Base-by-base conservation (phyloP, 2,888 invertebrate genomes). In the Fissipunctia ypsillon region DNA sequence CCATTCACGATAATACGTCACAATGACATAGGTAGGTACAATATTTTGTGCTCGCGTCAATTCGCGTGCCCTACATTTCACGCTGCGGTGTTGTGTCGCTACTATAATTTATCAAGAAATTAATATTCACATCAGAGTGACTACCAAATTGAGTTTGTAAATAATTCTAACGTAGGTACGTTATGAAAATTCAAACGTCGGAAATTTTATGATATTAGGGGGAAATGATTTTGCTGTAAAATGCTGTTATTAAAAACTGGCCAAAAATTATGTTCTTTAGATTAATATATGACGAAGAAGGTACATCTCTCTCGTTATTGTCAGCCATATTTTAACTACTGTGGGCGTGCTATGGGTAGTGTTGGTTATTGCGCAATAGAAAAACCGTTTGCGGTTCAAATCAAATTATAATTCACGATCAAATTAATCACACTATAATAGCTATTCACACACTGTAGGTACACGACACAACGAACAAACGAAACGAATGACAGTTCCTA, bases 21-120 rank as follows among this genome's bases (percentile, higher is more conserved):
- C 41, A 77, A 76, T 77, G 54, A 71, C 60, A 56, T 19, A n/a
- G n/a, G n/a, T n/a, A n/a, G n/a, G n/a, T n/a, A 60, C 69, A 63
- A 43, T 63, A 71, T 82, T 65, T 64, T 67, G 50, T 71, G 68
- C 56, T 56, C 41, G n/a, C 56, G 31, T 72, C 78, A 82, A 60
- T 64, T 45, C 0, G n/a, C n/a, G n/a, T n/a, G 38, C 12, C 66
- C 69, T 54, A 70, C 35, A 81, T 76, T 76, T 76, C 45, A 50
- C 12, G 25, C 31, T 7, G 63, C 66, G 61, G 59, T 57, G 31
- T 66, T 31, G 35, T 61, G 54, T 56, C 45, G 10, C 43, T 31
- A 35, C 64, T 60, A 69, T 69, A 69, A 76, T 76, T 66, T 61
- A 66, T 57, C 35, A 69, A 69, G 45, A 48, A 76, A 76, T 69